phyloP scores from a whole-genome alignment of 2,113 vertebrate genomes.

The Channa argus region DNA sequence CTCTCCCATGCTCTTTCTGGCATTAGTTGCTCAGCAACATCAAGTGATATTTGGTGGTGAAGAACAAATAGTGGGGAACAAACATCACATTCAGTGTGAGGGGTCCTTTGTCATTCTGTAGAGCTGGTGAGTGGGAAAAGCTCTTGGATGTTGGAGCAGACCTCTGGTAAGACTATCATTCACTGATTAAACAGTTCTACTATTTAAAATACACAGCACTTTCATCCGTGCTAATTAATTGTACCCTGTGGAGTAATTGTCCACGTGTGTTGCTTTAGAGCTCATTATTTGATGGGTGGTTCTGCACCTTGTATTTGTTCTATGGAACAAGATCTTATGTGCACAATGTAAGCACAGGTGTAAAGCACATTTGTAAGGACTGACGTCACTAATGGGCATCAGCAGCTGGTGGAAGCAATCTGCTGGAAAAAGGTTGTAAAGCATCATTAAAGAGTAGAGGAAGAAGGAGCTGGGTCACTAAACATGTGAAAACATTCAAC shows the following conservation, averaged over 20 bases:
- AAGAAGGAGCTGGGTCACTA: not conserved
- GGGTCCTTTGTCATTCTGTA: constrained; percentile 35
- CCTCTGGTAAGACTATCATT: not conserved
- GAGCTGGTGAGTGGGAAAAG: constrained; percentile 28
- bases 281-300: not conserved
- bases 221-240: not conserved
- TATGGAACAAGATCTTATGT: not conserved
- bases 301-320: not conserved
- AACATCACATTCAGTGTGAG: constrained; percentile 41
- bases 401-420: constrained; percentile 1
- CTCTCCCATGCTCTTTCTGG: constrained; percentile 46
- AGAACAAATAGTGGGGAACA: constrained; percentile 29
- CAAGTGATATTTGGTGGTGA: constrained; percentile 44
- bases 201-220: not conserved
- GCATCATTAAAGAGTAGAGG: not conserved
- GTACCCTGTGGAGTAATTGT: not conserved
- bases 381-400: not conserved
- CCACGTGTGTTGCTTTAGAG: not conserved
- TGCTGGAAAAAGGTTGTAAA: not conserved
- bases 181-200: constrained; percentile 21
- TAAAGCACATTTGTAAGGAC: not conserved
- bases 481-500: not conserved
- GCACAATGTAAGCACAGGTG: not conserved
- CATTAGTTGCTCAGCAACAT: constrained; percentile 77
- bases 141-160: constrained; percentile 11